Conservation (phyloP, 2,113 vertebrate genomes). For the Loxodonta africana region DNA sequence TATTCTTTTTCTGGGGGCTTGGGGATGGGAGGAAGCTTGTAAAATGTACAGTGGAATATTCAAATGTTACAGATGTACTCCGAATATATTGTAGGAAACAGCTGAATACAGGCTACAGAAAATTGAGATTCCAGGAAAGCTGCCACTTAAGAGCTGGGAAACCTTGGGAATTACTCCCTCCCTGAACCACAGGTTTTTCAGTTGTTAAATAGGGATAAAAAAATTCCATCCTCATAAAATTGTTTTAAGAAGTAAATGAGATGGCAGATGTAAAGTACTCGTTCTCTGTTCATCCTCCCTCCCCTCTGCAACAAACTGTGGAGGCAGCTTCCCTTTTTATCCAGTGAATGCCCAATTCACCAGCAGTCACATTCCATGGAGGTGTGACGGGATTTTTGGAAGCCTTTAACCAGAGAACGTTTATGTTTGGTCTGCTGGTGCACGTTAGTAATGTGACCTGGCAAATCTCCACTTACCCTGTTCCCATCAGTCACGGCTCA, state of each 20-base stretch:
- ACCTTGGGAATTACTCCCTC: not conserved
- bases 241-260: slow-evolving; percentile 47
- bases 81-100: not conserved
- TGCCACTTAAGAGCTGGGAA: slow-evolving; percentile 8
- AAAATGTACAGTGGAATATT: not conserved
- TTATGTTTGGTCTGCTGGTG: slow-evolving; percentile 67
- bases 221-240: slow-evolving; percentile 29
- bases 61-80: not conserved
- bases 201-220: slow-evolving; percentile 49
- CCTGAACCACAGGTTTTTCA: not conserved
- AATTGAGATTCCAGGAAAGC: slow-evolving; percentile 19
- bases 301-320: not conserved
- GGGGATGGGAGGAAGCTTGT: not conserved
- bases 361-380: slow-evolving; percentile 59
- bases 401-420: slow-evolving; percentile 50
- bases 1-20: not conserved
- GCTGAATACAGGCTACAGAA: not conserved
- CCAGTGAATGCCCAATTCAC: not conserved
- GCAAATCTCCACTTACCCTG: not conserved
- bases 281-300: not conserved
- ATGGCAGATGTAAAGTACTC: not conserved
- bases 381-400: slow-evolving; percentile 46
- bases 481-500: slow-evolving; percentile 56
- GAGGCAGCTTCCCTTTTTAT: not conserved
- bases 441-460: slow-evolving; percentile 65